Evolutionary conservation across 2,113 vertebrate species (phyloP), one percentile per base, ranked within the genome.

Genomic region (Lepisosteus osseus): DNA sequence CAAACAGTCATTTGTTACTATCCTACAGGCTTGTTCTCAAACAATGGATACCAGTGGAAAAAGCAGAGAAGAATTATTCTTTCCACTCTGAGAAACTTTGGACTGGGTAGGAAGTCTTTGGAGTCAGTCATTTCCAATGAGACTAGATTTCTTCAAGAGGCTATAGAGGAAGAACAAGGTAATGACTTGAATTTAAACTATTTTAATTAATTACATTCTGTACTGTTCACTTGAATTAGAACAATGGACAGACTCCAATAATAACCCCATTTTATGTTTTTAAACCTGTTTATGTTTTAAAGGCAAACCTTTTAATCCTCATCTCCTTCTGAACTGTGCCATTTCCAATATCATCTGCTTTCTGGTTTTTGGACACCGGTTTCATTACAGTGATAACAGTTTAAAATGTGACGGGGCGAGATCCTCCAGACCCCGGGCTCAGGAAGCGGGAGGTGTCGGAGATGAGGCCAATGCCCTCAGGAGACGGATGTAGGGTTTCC

Each of bases 321-420:
- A 92, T 5, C 85, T 83, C 71, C 77, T 85, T 74, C 84, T 93
- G 54, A 91, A 88, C 9, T 80, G 77, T 0, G 88, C 92, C n/a
- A 89, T 93, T 80, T 89, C 88, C 0, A 94, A 92, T 56, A 89
- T 94, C 43, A 91, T 94, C 74, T 92, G 88, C 29, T 88, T 86
- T 9, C 72, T 94, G 76, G 89, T 88, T 72, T 94, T 94, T 80
- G 93, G 93, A 43, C 79, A 83, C 17, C 82, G 88, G 69, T 94
- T 92, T 1, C 87, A 93, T 9, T 92, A 93, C 69, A 75, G 87
- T 3, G 88, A 93, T 75, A 72, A 12, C 42, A 7, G 57, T 29
- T 94, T 94, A 77, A 87, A 84, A 77, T 79, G 86, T 29, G 29
- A 29, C 2, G 29, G 29, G 29, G 29, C 29, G 29, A 29, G 29